Evolutionary conservation across 2,888 invertebrate genomes (phyloP), one percentile per base, ranked within the genome.

Genomic region (Mystacides longicornis): DNA sequence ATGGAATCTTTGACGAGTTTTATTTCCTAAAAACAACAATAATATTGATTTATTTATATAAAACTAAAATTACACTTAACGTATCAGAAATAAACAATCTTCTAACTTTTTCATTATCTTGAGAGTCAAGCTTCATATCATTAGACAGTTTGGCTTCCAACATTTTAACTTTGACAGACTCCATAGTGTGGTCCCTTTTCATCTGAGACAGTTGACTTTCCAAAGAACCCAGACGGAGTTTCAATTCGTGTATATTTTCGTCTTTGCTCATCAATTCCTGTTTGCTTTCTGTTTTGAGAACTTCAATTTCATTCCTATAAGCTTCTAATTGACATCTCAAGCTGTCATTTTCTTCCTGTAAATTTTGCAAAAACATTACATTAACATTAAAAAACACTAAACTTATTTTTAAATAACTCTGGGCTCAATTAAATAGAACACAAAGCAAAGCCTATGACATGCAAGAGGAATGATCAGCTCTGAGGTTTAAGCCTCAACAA

Each of bases 291-390:
- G 84, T 81, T 67, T 92, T 89, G 21, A 93, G 81, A 33, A 94
- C 79, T 64, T 91, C 92, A 50, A 93, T 88, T 77, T 96, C 95
- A 71, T 94, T 94, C 70, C 93, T 93, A 67, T 92, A 93, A 0
- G 94, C 95, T 71, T 94, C 94, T 65, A 95, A 71, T 74, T 93
- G 92, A 71, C 93, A 94, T 58, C 88, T 83, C 23, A 96, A 76
- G 63, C 88, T 89, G 65, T 94, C 93, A 68, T 94, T 95, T 69
- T 96, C 95, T 59, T 89, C 88, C 81, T 88, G 57, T 23, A 64
- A 64, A 21, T n/a, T n/a, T n/a, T n/a, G n/a, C n/a, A n/a, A n/a
- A n/a, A n/a, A n/a, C n/a, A n/a, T n/a, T n/a, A n/a, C n/a, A n/a
- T n/a, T n/a, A n/a, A n/a, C n/a, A n/a, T n/a, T n/a, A n/a, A n/a